Evolutionary conservation across 1,140 invertebrate genomes (phyloP).

Genomic region (Holcopasites calliopsidis): DNA sequence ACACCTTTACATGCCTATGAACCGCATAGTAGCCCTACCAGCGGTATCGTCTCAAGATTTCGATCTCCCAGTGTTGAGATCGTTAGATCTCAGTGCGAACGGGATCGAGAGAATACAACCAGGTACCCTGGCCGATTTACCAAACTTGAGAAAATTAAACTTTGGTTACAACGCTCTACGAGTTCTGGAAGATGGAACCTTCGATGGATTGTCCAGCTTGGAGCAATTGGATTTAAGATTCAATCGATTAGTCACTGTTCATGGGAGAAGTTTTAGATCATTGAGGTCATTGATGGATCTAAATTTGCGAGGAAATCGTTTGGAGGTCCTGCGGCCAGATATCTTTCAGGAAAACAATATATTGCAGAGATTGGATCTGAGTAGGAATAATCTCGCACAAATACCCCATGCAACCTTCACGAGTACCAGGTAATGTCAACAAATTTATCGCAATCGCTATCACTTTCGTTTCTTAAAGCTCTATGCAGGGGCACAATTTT

Average conservation of each 20-base stretch:
- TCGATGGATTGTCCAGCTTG: conserved; percentile 85
- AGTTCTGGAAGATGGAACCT: conserved; percentile 84
- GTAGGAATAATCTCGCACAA: conserved; percentile 87
- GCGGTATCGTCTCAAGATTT: conserved; percentile 83
- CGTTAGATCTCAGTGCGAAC: conserved; percentile 89
- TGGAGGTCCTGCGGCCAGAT: conserved; percentile 85
- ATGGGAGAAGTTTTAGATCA: conserved; percentile 84
- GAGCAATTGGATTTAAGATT: conserved; percentile 88
- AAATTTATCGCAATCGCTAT: background rate
- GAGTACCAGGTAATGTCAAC: conserved; percentile 78
- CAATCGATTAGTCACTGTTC: conserved; percentile 86
- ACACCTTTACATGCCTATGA: conserved; percentile 87
- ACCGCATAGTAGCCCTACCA: conserved; percentile 86
- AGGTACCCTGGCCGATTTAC: conserved; percentile 84
- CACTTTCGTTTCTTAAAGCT: too few relatives aligned
- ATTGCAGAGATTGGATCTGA: conserved; percentile 86
- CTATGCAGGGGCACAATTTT: too few relatives aligned
- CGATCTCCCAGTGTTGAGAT: conserved; percentile 84
- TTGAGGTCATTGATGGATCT: conserved; percentile 84
- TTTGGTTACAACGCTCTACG: conserved; percentile 89
- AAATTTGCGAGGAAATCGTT: conserved; percentile 87
- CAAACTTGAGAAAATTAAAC: conserved; percentile 86
- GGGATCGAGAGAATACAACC: conserved; percentile 85
- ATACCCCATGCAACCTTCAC: conserved; percentile 84
- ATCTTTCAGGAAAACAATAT: conserved; percentile 84